phyloP scores from a whole-genome alignment of 2,113 vertebrate species.

The Nibea coibor region DNA sequence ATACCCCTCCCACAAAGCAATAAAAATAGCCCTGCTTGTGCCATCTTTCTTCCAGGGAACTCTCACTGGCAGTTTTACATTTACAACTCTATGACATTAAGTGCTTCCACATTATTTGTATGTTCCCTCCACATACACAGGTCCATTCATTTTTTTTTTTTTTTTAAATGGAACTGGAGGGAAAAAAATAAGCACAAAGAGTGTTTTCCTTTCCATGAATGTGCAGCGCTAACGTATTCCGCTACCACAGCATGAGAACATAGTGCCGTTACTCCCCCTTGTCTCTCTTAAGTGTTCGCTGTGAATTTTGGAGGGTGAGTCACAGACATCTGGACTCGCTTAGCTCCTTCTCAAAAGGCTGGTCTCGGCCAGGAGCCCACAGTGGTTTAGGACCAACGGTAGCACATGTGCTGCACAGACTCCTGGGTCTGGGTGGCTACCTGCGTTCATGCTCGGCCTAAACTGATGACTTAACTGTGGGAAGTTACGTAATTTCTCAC shows the following conservation, averaged over 20 bases:
- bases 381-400: conserved; percentile 65
- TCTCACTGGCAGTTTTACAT: conserved; percentile 36
- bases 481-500: conserved; percentile 20
- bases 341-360: conserved; percentile 61
- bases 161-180: conserved; percentile 54
- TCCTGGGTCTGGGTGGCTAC: conserved; percentile 41
- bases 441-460: background rate
- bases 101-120: conserved; percentile 51
- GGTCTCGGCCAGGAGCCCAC: conserved; percentile 43
- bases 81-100: conserved; percentile 43
- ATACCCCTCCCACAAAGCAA: conserved; percentile 8
- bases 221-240: conserved; percentile 41
- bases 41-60: conserved; percentile 51
- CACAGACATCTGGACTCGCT: conserved; percentile 82
- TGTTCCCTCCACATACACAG: conserved; percentile 53
- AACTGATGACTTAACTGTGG: background rate
- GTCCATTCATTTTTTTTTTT: conserved; percentile 58
- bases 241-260: conserved; percentile 41
- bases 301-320: conserved; percentile 64
- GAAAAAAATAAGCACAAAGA: conserved; percentile 41
- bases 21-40: conserved; percentile 54
- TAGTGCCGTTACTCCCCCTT: conserved; percentile 18
- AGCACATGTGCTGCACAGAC: conserved; percentile 77
- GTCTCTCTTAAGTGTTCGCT: conserved; percentile 60
- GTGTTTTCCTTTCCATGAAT: conserved; percentile 73